Evolutionary conservation across 2,888 invertebrate genomes (phyloP), one percentile per base, ranked within the genome.

Genomic region (Hirtodrosophila confusa): DNA sequence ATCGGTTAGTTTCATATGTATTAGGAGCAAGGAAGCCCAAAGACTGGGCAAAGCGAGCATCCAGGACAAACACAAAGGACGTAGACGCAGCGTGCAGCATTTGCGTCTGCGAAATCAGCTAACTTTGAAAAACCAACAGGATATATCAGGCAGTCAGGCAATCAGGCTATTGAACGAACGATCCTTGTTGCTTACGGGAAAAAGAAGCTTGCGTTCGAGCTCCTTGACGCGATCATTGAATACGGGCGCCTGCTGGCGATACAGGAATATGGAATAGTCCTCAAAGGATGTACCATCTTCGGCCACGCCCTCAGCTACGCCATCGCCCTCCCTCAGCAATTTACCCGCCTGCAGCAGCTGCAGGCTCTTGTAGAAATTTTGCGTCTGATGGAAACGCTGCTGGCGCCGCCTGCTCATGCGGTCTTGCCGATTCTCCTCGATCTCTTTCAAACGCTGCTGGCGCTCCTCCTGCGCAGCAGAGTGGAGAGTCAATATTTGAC

Each of bases 201-300:
- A 94, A 77, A 94, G 93, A 80, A 95, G 93, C 92, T 95, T 95
- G 92, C 93, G 93, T 91, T 95, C 97, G 90, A 97, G 93, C 83
- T 95, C 94, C 93, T 95, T 95, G 68, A 97, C 96, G 68, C 97
- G 94, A 90, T 96, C 96, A 92, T 94, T 95, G 92, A 97, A 97
- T 89, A 95, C 94, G 6, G 96, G 95, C 11, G 97, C 97, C 60
- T 95, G 95, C 91, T 96, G 96, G 51, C 97, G 94, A 92, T 97
- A 97, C 88, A 97, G 93, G 92, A 95, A 96, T 88, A 97, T 93
- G 27, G 96, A 96, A 92, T 96, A 96, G 92, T 97, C 95, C 92
- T 96, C 95, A 88, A 96, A 94, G 64, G 96, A 95, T 72, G 92
- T 92, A 55, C 92, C 92, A 3, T 93, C 93, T 31, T 94, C 93